Conservation (phyloP, 2,888 invertebrate species). For the Tanypteryx hageni region DNA sequence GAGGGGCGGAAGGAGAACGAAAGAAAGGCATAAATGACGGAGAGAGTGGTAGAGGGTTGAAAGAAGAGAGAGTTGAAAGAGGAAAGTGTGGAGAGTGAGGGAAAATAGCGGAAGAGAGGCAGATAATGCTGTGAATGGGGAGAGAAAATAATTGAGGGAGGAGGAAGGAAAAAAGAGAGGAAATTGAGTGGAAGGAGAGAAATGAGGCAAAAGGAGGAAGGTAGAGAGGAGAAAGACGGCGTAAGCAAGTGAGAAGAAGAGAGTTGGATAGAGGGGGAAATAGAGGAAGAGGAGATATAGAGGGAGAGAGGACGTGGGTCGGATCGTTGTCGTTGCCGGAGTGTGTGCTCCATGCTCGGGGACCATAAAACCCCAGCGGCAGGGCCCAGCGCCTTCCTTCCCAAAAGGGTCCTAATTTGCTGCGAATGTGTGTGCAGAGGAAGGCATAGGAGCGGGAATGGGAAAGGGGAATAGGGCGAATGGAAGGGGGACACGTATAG, state of each 20-base stretch:
- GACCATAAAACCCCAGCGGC: constrained; percentile 55
- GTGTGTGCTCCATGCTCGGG: constrained; percentile 30
- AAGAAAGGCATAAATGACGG: neutral
- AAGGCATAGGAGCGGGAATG: neutral
- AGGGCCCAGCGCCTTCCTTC: constrained; percentile 29
- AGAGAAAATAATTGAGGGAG: neutral
- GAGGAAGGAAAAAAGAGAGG: neutral
- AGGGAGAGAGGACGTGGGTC: neutral
- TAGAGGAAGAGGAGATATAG: neutral
- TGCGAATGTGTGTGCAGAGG: constrained; percentile 54
- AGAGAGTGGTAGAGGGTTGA: neutral
- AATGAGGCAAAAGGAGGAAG: neutral
- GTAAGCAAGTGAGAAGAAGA: neutral
- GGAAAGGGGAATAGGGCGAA: neutral
- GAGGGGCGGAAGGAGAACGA: neutral
- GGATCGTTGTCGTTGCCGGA: constrained; percentile 35
- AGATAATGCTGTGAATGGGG: neutral
- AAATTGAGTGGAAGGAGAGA: neutral
- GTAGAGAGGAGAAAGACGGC: neutral
- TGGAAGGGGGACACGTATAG: neutral
- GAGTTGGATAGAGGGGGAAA: neutral
- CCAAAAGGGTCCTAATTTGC: constrained; percentile 62
- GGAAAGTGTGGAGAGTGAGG: neutral
- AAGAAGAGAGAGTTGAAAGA: neutral
- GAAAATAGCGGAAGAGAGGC: neutral